phyloP scores from a whole-genome alignment of 2,113 vertebrate genomes.

The Odontophorus gujanensis region DNA sequence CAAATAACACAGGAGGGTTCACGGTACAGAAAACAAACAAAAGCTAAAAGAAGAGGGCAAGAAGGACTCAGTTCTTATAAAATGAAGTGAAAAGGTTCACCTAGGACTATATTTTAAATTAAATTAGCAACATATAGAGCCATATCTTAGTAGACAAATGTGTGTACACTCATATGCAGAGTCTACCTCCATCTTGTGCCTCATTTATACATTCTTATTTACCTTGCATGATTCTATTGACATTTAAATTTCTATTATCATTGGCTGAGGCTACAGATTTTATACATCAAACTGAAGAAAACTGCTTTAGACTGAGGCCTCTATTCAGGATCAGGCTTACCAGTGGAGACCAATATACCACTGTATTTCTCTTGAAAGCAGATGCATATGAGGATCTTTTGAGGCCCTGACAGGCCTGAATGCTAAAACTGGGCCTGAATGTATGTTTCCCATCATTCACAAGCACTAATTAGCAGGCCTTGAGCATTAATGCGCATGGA shows the following conservation, averaged over 20 bases:
- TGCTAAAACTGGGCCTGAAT: neutral
- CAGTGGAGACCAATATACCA: neutral
- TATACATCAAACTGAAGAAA: neutral
- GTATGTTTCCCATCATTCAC: neutral
- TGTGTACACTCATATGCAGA: neutral
- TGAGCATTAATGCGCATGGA: neutral
- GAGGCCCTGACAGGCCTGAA: neutral
- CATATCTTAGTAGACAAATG: neutral
- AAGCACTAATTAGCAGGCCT: neutral
- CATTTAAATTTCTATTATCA: neutral
- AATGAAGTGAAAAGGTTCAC: neutral
- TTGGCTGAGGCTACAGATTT: neutral
- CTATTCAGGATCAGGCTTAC: fast-evolving
- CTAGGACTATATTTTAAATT: neutral
- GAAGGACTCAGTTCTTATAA: neutral
- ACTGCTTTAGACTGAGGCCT: neutral
- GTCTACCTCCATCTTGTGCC: neutral
- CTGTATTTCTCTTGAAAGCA: neutral
- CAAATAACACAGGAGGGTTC: neutral
- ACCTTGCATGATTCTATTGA: neutral
- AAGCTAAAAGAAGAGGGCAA: neutral
- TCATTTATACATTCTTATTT: conserved; percentile 23
- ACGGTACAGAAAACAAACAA: neutral
- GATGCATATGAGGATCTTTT: neutral
- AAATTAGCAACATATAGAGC: neutral